phyloP scores from a whole-genome alignment of 2,113 vertebrate genomes.

The Daboia siamensis region DNA sequence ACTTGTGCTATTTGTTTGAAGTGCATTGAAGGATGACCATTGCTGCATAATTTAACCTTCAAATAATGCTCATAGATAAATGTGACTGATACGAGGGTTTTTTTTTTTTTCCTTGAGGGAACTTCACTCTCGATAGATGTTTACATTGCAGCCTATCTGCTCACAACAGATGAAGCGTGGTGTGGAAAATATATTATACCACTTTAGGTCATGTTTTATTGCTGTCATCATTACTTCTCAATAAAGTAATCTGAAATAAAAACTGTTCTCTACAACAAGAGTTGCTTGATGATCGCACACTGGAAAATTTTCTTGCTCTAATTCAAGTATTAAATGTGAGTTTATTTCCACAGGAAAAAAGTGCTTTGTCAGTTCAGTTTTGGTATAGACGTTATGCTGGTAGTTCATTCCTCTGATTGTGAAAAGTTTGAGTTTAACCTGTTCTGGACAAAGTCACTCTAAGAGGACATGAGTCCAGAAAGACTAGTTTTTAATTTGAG shows the following conservation, averaged over 20 bases:
- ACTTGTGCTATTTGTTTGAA: conserved; percentile 23
- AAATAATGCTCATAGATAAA: neutral
- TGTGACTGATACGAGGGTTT: neutral
- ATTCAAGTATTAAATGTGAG: neutral
- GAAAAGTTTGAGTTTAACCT: neutral
- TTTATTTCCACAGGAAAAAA: neutral
- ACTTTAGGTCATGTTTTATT: neutral
- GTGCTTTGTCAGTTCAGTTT: neutral
- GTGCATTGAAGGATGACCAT: neutral
- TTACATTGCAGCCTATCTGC: neutral
- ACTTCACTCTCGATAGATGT: conserved; percentile 21
- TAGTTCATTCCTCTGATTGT: neutral
- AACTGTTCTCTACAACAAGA: neutral
- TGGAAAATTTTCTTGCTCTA: neutral
- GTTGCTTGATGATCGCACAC: neutral
- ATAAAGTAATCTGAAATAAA: neutral
- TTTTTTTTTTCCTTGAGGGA: neutral
- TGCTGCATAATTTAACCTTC: neutral
- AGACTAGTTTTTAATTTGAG: neutral
- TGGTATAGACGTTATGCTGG: neutral
- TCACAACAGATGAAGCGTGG: neutral
- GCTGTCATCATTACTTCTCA: neutral
- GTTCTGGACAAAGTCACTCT: neutral
- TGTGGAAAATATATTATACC: neutral
- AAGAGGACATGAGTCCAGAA: neutral